Conservation (phyloP, 2,888 invertebrate species). For the Melanostoma mellinum region DNA sequence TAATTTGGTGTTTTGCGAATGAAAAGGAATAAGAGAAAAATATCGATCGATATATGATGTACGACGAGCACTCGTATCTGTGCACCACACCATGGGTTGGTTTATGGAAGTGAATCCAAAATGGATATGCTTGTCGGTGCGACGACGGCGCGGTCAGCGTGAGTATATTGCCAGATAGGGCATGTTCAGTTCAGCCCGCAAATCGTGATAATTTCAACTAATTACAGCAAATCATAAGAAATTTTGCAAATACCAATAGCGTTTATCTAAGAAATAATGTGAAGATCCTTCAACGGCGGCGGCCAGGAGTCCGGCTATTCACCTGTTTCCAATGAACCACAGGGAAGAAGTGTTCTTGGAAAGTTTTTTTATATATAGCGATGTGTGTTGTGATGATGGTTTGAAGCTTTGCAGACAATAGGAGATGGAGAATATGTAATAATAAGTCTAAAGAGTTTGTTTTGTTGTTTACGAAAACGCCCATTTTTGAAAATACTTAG, state of each 20-base stretch:
- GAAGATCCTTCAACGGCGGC: slow-evolving; percentile 19
- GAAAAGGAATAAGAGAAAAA: slow-evolving; percentile 5
- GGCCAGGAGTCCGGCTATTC: slow-evolving; percentile 40
- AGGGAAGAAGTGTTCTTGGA: too few species aligned
- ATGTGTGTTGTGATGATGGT: too few species aligned
- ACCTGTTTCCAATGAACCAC: slow-evolving; percentile 7
- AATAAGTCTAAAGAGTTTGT: too few species aligned
- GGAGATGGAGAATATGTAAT: too few species aligned
- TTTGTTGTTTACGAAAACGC: too few species aligned
- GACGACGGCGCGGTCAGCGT: not conserved
- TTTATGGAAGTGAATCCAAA: slow-evolving; percentile 38
- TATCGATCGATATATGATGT: slow-evolving; percentile 69
- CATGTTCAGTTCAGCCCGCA: slow-evolving; percentile 40
- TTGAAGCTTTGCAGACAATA: too few species aligned
- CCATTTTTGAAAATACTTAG: too few species aligned
- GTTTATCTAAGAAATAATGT: slow-evolving; percentile 58
- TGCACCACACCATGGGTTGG: slow-evolving; percentile 8
- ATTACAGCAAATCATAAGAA: slow-evolving; percentile 65
- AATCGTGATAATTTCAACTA: slow-evolving; percentile 72
- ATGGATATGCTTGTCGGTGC: slow-evolving; percentile 57
- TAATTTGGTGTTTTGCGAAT: slow-evolving; percentile 64
- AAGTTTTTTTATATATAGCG: too few species aligned
- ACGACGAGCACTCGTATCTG: slow-evolving; percentile 10
- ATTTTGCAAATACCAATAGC: slow-evolving; percentile 57
- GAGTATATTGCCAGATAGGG: slow-evolving; percentile 26